Evolutionary conservation across 2,888 invertebrate genomes (phyloP), one percentile per base, ranked within the genome.

Genomic region (Amiota communis): DNA sequence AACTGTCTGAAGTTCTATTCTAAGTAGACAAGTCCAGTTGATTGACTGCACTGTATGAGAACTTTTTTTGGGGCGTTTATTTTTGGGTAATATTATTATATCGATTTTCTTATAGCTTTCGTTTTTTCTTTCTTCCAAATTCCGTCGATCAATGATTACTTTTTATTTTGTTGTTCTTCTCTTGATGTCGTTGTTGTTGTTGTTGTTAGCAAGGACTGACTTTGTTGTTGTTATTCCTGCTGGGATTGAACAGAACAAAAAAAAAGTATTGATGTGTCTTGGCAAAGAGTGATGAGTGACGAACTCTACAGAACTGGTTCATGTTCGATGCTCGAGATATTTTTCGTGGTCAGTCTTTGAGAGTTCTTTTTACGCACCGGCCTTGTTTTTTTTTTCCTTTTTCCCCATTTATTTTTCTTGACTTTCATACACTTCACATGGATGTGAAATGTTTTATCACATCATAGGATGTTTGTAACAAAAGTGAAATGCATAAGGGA

Each of bases 91-190:
- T 84, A 86, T 84, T 23, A 23, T 23, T 83, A 83, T 76, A 79
- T 80, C 81, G 79, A 82, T 81, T 81, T 79, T 70, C 69, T 47
- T 74, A 10, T 68, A 65, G 36, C 73, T 74, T 76, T 72, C 72
- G 64, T 48, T 74, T 72, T 74, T 73, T 56, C 65, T 49, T 72
- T 72, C 70, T 72, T 64, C 82, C 80, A 82, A 85, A 85, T 85
- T 85, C 87, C 86, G 15, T 65, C 83, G 86, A 85, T 86, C 86
- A 85, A 82, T 85, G 86, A 87, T 86, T 85, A 87, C 87, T 85
- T 81, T 79, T 68, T 15, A 9, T 8, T 15, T 57, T 70, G 65
- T 51, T 67, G 71, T 36, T 67, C 53, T 65, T 12, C 36, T 6
- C 36, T 36, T 46, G 15, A 10, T 47, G 49, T 70, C 48, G 20